Evolutionary conservation across 2,113 vertebrate species (phyloP).

Genomic region (Rattus rattus): DNA sequence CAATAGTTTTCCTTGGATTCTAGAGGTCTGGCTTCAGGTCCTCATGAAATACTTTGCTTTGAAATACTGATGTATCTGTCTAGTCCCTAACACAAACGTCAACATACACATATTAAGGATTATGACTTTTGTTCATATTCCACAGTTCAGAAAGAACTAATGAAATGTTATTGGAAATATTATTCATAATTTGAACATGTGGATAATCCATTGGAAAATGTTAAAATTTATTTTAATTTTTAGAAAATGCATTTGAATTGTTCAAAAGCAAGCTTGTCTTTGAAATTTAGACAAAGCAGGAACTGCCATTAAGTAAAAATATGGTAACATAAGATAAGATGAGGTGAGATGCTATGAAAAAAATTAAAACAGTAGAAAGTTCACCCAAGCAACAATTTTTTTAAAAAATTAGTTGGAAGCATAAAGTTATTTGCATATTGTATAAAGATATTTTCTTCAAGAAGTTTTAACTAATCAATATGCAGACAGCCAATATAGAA

Average conservation of each 20-base stretch:
- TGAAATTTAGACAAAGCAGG: neutral
- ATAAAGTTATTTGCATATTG: neutral
- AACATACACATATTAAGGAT: neutral
- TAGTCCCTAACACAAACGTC: neutral
- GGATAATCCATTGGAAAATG: neutral
- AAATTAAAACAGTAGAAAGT: neutral
- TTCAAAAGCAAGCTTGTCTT: neutral
- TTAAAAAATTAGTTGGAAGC: neutral
- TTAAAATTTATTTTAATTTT: neutral
- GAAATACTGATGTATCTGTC: too few relatives aligned
- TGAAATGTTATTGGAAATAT: neutral
- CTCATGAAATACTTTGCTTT: neutral
- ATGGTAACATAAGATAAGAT: neutral
- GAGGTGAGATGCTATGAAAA: neutral
- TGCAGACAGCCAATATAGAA: neutral
- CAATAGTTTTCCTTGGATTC: neutral
- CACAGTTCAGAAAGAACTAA: neutral
- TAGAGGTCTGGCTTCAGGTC: too few relatives aligned
- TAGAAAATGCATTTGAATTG: neutral
- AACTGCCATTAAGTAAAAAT: neutral
- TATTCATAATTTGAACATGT: neutral
- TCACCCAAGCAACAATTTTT: neutral
- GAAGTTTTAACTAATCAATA: neutral
- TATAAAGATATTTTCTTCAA: neutral
- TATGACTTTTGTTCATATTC: neutral